Percentiles rank a stretch among this genome's conserved stretches.
phyloP scores from a whole-genome alignment of 2,113 vertebrate genomes.

The Addax nasomaculatus region DNA sequence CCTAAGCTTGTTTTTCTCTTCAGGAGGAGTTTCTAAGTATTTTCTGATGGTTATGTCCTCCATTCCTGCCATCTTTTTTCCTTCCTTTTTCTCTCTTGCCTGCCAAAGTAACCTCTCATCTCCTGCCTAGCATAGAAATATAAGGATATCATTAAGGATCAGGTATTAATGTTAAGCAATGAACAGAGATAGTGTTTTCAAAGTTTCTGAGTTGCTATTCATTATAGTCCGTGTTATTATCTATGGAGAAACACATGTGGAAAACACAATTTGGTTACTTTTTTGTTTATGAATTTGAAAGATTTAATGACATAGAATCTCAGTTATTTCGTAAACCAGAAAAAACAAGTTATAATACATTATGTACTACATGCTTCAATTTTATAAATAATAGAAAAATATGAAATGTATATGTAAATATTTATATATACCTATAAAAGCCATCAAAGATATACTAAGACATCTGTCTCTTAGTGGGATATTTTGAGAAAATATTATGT shows the following conservation, averaged over 20 bases:
- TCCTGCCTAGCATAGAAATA: neutral
- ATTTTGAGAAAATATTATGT: neutral
- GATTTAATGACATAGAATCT: constrained; percentile 8
- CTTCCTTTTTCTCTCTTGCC: neutral
- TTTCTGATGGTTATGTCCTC: neutral
- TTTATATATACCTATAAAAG: neutral
- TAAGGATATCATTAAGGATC: neutral
- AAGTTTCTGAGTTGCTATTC: neutral
- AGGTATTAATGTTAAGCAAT: neutral
- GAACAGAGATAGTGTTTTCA: neutral
- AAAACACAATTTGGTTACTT: neutral
- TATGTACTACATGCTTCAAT: neutral
- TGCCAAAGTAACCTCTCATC: neutral
- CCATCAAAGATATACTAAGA: neutral
- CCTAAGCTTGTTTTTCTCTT: neutral
- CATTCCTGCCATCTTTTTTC: neutral
- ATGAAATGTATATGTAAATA: neutral
- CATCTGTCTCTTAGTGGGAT: neutral
- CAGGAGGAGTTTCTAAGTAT: neutral
- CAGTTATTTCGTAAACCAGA: constrained; percentile 1
- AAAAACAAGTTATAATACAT: constrained; percentile 13
- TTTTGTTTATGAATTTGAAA: constrained; percentile 31
- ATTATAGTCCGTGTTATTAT: neutral
- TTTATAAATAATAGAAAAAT: constrained; percentile 37
- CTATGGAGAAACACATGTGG: neutral